Percentiles rank a stretch among this genome's conserved stretches.
phyloP scores from a whole-genome alignment of 2,113 vertebrate genomes.

The Proteles cristata region DNA sequence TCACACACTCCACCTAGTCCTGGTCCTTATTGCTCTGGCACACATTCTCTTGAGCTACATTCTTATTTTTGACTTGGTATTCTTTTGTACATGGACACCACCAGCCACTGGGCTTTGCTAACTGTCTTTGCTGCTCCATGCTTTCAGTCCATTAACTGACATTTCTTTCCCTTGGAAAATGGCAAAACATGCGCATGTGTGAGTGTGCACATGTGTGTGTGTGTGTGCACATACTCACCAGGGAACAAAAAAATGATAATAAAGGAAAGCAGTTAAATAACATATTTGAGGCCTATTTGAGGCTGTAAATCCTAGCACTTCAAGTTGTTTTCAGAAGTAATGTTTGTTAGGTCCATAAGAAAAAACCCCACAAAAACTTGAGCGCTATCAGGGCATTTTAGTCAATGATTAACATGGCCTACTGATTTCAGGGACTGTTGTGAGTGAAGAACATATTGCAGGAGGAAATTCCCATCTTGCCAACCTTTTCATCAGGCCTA shows the following conservation, averaged over 20 bases:
- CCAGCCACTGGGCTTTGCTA: conserved; percentile 61
- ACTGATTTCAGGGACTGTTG: conserved; percentile 51
- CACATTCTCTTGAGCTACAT: conserved; percentile 74
- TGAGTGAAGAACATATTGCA: conserved; percentile 61
- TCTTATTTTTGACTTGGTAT: conserved; percentile 76
- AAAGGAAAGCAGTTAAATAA: neutral
- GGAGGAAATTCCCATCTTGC: conserved; percentile 71
- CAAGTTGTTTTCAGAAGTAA: conserved; percentile 15
- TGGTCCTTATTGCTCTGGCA: conserved; percentile 70
- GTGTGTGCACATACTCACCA: neutral
- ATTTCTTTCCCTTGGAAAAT: conserved; percentile 76
- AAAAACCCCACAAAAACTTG: neutral
- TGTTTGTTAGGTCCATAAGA: neutral
- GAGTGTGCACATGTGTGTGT: no score
- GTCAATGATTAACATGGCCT: conserved; percentile 44
- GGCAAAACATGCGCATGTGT: neutral
- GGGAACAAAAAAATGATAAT: neutral
- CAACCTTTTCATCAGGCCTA: conserved; percentile 68
- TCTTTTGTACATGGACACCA: conserved; percentile 65
- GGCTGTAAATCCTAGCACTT: neutral
- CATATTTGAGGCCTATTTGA: neutral
- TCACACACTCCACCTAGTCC: conserved; percentile 73
- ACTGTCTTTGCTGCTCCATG: conserved; percentile 67
- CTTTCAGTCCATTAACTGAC: conserved; percentile 79
- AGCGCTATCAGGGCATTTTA: neutral